A percentile compares a stretch with the other conserved stretches of the same genome.
These are phyloP conservation scores for Tuta absoluta DNA, from an alignment of 2,888 invertebrate species.

Conservation along the genomic window DNA sequence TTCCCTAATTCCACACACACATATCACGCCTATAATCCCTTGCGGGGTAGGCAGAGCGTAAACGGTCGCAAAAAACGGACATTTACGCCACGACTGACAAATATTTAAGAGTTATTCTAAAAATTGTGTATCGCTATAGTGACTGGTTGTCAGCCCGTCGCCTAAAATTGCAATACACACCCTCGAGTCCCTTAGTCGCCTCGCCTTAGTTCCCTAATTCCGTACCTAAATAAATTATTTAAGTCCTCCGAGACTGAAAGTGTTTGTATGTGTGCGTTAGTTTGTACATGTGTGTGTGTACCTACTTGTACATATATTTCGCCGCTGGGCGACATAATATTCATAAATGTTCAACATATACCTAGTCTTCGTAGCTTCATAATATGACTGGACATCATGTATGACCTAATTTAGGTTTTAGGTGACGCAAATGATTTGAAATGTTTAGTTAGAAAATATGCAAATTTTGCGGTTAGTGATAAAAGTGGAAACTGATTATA, in stretches of 20 bases:
- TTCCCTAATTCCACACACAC: too few species aligned
- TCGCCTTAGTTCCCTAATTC: too few species aligned
- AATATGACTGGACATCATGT: conserved; percentile 1
- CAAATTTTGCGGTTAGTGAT: not conserved
- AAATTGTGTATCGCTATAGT: too few species aligned
- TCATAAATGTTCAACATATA: not conserved
- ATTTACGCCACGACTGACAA: too few species aligned
- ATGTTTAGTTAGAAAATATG: not conserved
- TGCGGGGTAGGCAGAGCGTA: too few species aligned
- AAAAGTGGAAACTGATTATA: not conserved
- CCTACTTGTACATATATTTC: not conserved
- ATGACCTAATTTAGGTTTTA: conserved; percentile 2
- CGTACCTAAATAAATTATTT: conserved; percentile 9
- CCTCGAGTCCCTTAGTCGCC: too few species aligned
- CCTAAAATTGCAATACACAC: too few species aligned
- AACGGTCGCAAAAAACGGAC: too few species aligned
- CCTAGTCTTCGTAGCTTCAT: not conserved
- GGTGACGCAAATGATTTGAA: not conserved
- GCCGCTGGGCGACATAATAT: not conserved
- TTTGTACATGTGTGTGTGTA: not conserved
- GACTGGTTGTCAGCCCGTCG: too few species aligned
- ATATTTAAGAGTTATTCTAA: too few species aligned
- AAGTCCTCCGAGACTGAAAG: not conserved
- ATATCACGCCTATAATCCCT: too few species aligned
- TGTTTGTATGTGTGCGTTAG: not conserved